These are phyloP conservation scores for Leucophora obtusa DNA, from an alignment of 2,888 invertebrate genomes.

Conservation along the genomic window DNA sequence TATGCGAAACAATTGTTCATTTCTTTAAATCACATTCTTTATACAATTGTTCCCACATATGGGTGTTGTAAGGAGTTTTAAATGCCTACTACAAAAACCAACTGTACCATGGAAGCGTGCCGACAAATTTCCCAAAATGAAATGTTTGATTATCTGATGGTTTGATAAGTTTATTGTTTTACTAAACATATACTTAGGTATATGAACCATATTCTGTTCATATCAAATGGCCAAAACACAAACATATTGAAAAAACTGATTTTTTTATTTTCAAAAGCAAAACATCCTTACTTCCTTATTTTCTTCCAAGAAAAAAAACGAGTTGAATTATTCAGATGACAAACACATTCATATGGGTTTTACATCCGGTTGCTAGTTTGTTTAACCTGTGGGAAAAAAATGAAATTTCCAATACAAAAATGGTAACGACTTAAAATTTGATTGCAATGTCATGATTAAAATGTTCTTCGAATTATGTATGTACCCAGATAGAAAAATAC, in stretches of 20 bases:
- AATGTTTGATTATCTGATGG: constrained; percentile 56
- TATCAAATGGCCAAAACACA: not conserved
- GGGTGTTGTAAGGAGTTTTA: constrained; percentile 40
- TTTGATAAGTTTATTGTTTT: constrained; percentile 57
- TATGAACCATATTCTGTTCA: not conserved
- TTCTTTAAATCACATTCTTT: constrained; percentile 17
- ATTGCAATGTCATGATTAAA: too few species aligned
- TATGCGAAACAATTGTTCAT: constrained; percentile 4
- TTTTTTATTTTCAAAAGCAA: not conserved
- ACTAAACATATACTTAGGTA: not conserved
- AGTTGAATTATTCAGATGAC: not conserved
- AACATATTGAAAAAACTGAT: not conserved
- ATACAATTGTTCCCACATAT: constrained; percentile 17
- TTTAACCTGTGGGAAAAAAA: not conserved
- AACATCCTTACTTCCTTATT: not conserved
- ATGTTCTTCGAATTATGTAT: too few species aligned
- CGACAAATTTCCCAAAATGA: constrained; percentile 49
- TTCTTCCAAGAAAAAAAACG: not conserved
- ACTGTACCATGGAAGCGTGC: constrained; percentile 54
- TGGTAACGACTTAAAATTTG: too few species aligned
- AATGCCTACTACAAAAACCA: constrained; percentile 46
- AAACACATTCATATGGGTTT: not conserved
- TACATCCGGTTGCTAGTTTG: not conserved
- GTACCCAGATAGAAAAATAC: too few species aligned
- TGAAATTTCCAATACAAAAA: too few species aligned